These are phyloP conservation scores for Luidia sarsii DNA, from an alignment of 53 echinoderm and acorn worm genomes.

Conservation along the genomic window DNA sequence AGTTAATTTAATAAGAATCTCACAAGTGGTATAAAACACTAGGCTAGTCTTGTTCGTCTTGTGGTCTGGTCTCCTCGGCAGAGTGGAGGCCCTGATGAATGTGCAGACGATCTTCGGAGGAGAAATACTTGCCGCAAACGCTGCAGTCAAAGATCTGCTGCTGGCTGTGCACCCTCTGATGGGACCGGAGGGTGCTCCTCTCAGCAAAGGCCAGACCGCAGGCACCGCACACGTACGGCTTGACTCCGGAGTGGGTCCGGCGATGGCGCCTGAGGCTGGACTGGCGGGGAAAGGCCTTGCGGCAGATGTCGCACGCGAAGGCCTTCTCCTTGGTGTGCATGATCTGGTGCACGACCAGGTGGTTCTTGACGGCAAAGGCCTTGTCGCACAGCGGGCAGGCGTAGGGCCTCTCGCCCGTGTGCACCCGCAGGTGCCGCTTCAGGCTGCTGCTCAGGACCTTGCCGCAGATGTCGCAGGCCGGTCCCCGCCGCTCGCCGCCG, in stretches of 20 bases:
- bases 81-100: neutral
- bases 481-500: neutral
- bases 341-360: neutral
- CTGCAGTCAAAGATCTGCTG: neutral
- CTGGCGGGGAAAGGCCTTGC: neutral
- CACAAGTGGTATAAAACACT: too few relatives aligned
- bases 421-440: neutral
- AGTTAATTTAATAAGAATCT: too few relatives aligned
- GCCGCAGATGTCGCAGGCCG: conserved; percentile 7
- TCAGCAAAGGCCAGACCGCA: conserved; percentile 18
- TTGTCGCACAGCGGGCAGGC: conserved; percentile 8
- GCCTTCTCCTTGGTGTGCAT: conserved; percentile 18
- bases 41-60: too few relatives aligned
- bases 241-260: conserved; percentile 2
- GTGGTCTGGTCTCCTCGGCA: too few relatives aligned
- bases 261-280: neutral
- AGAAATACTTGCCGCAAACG: conserved; percentile 30
- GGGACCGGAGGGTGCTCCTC: neutral
- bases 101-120: neutral
- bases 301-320: neutral
- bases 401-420: conserved; percentile 26
- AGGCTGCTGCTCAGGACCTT: neutral
- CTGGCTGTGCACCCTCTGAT: neutral
- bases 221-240: conserved; percentile 11
- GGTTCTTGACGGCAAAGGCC: neutral